Evolutionary conservation across 2,888 invertebrate genomes (phyloP), one percentile per base, ranked within the genome.

Genomic region (Sarcophaga variegata): DNA sequence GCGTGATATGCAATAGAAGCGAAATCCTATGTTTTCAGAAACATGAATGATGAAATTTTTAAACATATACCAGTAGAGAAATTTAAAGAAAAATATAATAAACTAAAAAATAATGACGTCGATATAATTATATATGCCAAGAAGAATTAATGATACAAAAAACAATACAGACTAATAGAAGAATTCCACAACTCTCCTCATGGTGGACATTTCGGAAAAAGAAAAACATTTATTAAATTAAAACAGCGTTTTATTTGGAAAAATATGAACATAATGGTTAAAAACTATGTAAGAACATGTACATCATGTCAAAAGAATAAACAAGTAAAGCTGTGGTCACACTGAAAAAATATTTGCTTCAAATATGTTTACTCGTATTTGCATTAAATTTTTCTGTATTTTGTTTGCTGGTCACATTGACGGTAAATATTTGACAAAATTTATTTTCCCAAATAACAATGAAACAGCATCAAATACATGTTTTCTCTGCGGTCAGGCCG

Each of bases 191-290:
- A 54, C 27, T 66, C 59, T 27, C 25, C 77, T 11, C 27, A 59
- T 22, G 14, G 66, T 22, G 71, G 59, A 54, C 71, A 71, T 20
- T 54, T 71, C 8, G 77, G 67, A 64, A n/a, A 60, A 4, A 66
- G 37, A 66, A 76, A 76, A 37, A 66, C 77, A 67, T 27, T 67
- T 49, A 22, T 54, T 4, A 71, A 49, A 54, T 25, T 71, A 22
- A 71, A 59, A 71, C 59, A 71, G 25, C 54, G 71, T 22, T 22
- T 25, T 22, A 37, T 59, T 5, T 71, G 71, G 54, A 59, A 71
- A n/a, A 74, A 74, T 74, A n/a, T 74, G 37, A 62, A 45, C 45
- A 74, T 63, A 63, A 63, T 63, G 63, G 37, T 67, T 10, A 66
- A 59, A 45, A 27, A 59, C n/a, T 22, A 71, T 49, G 25, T 71